phyloP scores from a whole-genome alignment of 1,140 invertebrate genomes.

The Tachypleus tridentatus region DNA sequence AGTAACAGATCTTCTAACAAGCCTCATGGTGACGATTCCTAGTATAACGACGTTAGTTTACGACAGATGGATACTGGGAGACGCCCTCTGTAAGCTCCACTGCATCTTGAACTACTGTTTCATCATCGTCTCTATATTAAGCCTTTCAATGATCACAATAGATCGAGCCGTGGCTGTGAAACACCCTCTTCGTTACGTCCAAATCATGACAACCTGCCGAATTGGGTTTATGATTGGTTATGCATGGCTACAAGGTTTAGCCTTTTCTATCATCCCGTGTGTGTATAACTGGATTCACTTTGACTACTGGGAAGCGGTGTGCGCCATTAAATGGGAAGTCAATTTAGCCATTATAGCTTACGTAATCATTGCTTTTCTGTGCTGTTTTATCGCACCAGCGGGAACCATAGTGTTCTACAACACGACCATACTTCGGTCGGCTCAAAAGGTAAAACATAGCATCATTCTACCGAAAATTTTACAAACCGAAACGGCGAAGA shows the following conservation, averaged over 20 bases:
- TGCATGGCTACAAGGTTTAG: background rate
- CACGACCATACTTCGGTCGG: conserved; percentile 1
- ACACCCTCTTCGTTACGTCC: conserved; percentile 8
- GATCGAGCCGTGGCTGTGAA: conserved; percentile 12
- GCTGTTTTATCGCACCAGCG: conserved; percentile 3
- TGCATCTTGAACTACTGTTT: conserved; percentile 6
- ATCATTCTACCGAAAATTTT: too few relatives aligned
- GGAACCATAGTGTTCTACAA: background rate
- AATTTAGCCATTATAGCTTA: too few relatives aligned
- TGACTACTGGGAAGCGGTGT: conserved; percentile 11
- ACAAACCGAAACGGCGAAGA: too few relatives aligned
- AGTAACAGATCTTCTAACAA: conserved; percentile 8
- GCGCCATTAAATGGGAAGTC: background rate
- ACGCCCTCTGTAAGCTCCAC: conserved; percentile 1
- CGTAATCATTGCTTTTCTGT: background rate
- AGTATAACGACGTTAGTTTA: conserved; percentile 1
- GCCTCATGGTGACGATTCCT: conserved; percentile 7
- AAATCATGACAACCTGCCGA: background rate
- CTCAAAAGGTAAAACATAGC: background rate
- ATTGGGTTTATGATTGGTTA: background rate
- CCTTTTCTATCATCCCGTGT: background rate
- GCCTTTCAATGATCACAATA: conserved; percentile 8
- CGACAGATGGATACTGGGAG: conserved; percentile 11
- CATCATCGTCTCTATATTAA: conserved; percentile 6
- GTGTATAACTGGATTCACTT: conserved; percentile 6